A percentile compares a stretch with the other conserved stretches of the same genome.
These are phyloP conservation scores for Musca vetustissima DNA, from an alignment of 1,140 invertebrate species.

Conservation along the genomic window DNA sequence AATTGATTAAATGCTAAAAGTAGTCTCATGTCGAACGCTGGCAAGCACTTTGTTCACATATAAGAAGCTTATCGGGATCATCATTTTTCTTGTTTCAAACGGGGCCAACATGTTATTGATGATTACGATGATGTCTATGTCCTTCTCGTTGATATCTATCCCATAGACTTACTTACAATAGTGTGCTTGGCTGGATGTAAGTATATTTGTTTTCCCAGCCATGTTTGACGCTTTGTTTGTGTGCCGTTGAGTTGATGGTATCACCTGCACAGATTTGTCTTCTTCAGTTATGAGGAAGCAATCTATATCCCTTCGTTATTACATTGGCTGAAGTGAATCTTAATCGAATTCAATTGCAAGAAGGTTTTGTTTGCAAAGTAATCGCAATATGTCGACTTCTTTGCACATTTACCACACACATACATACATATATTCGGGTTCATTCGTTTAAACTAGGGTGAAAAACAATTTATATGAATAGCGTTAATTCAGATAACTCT, in stretches of 20 bases:
- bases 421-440: neutral
- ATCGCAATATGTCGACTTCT: neutral
- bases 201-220: neutral
- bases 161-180: neutral
- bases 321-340: conserved; percentile 3
- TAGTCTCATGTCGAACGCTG: neutral
- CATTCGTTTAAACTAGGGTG: too few species aligned
- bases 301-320: neutral
- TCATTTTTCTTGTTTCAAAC: conserved; percentile 7
- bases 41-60: conserved; percentile 9
- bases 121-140: neutral
- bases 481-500: too few species aligned
- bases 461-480: too few species aligned
- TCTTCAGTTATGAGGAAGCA: conserved; percentile 6
- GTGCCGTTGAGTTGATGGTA: neutral
- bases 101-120: conserved; percentile 19
- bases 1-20: conserved; percentile 19
- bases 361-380: conserved; percentile 8
- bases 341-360: conserved; percentile 22
- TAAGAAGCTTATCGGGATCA: conserved; percentile 21
- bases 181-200: neutral
- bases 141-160: neutral
- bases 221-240: neutral
- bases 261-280: conserved; percentile 22
- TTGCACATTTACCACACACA: neutral